These are phyloP conservation scores for Cotesia chilonis DNA, from an alignment of 1,140 invertebrate genomes.

Conservation along the genomic window DNA sequence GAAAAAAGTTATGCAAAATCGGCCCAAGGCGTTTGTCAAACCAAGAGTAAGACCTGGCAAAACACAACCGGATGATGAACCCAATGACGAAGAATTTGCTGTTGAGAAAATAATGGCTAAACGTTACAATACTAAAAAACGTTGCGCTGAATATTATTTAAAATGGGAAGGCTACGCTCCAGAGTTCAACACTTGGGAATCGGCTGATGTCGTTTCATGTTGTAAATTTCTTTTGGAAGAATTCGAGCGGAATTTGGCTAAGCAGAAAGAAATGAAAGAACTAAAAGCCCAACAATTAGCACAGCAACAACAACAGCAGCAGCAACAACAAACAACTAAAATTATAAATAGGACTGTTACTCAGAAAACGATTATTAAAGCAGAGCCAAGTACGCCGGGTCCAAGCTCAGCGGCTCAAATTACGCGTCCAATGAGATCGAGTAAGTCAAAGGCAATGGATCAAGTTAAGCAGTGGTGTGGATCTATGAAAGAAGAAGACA, in stretches of 20 bases:
- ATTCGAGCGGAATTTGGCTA: conserved; percentile 80
- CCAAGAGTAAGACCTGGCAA: conserved; percentile 46
- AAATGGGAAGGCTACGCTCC: conserved; percentile 83
- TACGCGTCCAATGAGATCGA: conserved; percentile 75
- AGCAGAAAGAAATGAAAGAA: conserved; percentile 76
- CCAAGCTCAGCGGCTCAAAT: conserved; percentile 59
- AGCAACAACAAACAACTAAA: conserved; percentile 25
- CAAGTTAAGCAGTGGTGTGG: conserved; percentile 87
- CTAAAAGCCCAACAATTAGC: conserved; percentile 67
- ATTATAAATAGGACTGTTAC: conserved; percentile 8
- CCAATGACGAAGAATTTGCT: conserved; percentile 70
- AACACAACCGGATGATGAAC: conserved; percentile 56
- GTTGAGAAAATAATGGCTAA: conserved; percentile 84
- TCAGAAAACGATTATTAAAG: conserved; percentile 46
- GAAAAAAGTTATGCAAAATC: conserved; percentile 53
- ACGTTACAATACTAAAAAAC: conserved; percentile 79
- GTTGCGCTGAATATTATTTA: conserved; percentile 80
- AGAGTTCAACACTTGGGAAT: conserved; percentile 83
- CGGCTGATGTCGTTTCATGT: conserved; percentile 74
- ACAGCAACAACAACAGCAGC: conserved; percentile 58
- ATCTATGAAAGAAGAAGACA: conserved; percentile 71
- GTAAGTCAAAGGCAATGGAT: conserved; percentile 82
- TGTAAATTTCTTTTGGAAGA: conserved; percentile 80
- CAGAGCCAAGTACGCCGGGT: conserved; percentile 57
- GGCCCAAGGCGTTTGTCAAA: conserved; percentile 53